Base-by-base conservation (phyloP, 2,888 invertebrate species). In the Meloe dianella region DNA sequence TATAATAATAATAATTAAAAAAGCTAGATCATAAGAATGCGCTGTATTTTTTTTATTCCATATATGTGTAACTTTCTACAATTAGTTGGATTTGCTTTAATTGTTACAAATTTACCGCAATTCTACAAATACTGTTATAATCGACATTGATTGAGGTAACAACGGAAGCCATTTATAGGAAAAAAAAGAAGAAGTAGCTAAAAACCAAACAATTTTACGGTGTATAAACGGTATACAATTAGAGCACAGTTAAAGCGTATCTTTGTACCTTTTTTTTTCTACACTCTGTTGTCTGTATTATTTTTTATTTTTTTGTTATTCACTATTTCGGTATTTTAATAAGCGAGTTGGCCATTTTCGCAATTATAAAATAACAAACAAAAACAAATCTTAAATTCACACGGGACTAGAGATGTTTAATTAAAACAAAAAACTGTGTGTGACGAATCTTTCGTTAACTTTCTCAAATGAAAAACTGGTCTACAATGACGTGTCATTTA, bases 101-200 rank as follows among this genome's bases (percentile, higher is more conserved):
- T 61, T 65, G 57, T 62, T 35, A 58, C 38, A 59, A 62, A 51
- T 41, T 60, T 38, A 60, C 63, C 60, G 62, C 51, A 20, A 64
- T 67, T 65, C 62, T 67, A 6, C 20, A 35, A n/a, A 62, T 67
- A 67, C 67, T 67, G 67, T 67, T 67, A 67, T 56, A 54, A 20
- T 58, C 58, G 20, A 17, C 20, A 22, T 7, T 35, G 58, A 58
- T 57, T 54, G 56, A 56, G 20, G 58, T n/a, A n/a, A n/a, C 59
- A 54, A 68, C 67, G 67, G 67, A 65, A 68, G 65, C 61, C n/a
- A n/a, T n/a, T n/a, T n/a, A n/a, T 1, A 14, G 14, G 12, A 8
- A 35, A 14, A 35, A n/a, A 7, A 17, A 41, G 41, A 41, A 41
- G 56, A 38, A 22, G 57, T 51, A 54, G 64, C 64, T 59, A 62